phyloP scores from a whole-genome alignment of 2,888 invertebrate species.

The Smittia aterrima region DNA sequence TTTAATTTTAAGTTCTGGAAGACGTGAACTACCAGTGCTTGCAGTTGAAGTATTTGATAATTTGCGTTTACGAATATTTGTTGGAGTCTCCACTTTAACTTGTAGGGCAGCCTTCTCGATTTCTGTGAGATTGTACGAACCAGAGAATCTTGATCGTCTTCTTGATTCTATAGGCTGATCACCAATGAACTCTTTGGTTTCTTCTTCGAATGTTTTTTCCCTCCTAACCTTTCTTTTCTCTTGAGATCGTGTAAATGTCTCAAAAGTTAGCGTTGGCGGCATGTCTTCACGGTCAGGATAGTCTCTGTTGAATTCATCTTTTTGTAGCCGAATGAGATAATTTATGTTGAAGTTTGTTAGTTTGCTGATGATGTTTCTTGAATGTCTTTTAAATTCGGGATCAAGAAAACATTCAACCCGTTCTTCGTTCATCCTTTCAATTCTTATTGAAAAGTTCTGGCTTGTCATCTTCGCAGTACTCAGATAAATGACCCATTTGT shows the following conservation, averaged over 20 bases:
- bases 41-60: not conserved
- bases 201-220: not conserved
- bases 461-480: too few relatives aligned
- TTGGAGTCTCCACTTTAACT: too few relatives aligned
- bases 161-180: not conserved
- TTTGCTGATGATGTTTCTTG: not conserved
- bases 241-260: not conserved
- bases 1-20: too few relatives aligned
- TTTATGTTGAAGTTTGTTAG: not conserved
- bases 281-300: not conserved
- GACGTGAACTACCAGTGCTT: too few relatives aligned
- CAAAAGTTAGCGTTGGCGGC: not conserved
- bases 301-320: not conserved
- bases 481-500: too few relatives aligned
- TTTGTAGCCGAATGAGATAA: not conserved
- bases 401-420: not conserved
- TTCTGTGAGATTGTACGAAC: not conserved
- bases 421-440: not conserved
- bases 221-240: not conserved
- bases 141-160: not conserved
- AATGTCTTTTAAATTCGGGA: not conserved
- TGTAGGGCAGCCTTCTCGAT: not conserved
- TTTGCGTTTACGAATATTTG: not conserved
- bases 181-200: not conserved
- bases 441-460: too few relatives aligned